A percentile compares a stretch with the other conserved stretches of the same genome.
Evolutionary conservation across 2,888 invertebrate genomes (phyloP).

Genomic region (Oscheius sp.): DNA sequence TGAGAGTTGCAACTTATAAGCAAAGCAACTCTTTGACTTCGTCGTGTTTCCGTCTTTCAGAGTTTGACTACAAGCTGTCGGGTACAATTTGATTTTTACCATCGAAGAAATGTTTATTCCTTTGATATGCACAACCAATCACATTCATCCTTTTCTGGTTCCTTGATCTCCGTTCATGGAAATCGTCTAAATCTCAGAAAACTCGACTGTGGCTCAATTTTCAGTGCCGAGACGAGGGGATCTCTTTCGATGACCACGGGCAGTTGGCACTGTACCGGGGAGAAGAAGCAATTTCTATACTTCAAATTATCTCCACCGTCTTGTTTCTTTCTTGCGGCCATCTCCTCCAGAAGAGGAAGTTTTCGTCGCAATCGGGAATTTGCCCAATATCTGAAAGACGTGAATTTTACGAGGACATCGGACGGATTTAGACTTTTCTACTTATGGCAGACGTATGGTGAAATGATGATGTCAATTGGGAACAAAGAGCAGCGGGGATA

Average conservation of each 20-base stretch:
- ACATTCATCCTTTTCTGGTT: neutral
- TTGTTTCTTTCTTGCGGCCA: slow-evolving; percentile 14
- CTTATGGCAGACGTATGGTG: neutral
- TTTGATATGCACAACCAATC: neutral
- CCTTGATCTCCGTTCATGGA: neutral
- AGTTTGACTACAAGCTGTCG: neutral
- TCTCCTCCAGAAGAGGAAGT: slow-evolving; percentile 11
- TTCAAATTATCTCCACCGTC: slow-evolving; percentile 23
- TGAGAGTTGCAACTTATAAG: too few relatives aligned
- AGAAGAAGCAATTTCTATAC: slow-evolving; percentile 39
- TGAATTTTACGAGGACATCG: too few relatives aligned
- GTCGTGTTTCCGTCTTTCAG: too few relatives aligned
- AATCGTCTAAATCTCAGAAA: slow-evolving; percentile 17
- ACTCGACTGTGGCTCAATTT: slow-evolving; percentile 1
- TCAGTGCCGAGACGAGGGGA: slow-evolving; percentile 14
- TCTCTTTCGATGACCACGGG: slow-evolving; percentile 28
- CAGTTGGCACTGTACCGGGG: slow-evolving; percentile 38
- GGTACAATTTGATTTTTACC: neutral
- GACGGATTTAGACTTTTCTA: neutral
- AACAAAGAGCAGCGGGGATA: neutral
- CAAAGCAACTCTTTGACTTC: too few relatives aligned
- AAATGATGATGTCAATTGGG: neutral
- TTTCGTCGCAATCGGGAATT: slow-evolving; percentile 18
- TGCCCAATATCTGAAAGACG: slow-evolving; percentile 28
- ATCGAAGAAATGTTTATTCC: neutral